Percentiles rank a stretch among this genome's conserved stretches.
Conservation (phyloP, 1,140 invertebrate genomes). For the Drosophila aff. region DNA sequence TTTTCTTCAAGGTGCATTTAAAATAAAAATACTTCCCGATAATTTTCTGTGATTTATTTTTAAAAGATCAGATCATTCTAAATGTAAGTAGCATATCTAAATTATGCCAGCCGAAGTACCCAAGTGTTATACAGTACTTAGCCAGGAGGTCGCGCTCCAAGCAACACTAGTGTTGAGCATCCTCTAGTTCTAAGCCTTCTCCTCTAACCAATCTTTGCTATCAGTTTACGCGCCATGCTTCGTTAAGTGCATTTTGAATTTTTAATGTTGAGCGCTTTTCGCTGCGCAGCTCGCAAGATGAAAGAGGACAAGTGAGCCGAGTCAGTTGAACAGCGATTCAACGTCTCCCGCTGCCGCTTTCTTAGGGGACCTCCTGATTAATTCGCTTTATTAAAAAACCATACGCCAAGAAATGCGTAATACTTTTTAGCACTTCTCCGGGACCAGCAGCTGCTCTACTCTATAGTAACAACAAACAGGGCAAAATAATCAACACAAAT, state of each 20-base stretch:
- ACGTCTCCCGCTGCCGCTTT: conserved; percentile 6
- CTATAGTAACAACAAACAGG: conserved; percentile 51
- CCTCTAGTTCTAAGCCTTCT: conserved; percentile 7
- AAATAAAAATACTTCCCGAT: no score
- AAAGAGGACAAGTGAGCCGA: conserved; percentile 14
- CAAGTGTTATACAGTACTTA: conserved; percentile 15
- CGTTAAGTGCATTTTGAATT: conserved; percentile 83
- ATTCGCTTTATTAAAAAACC: conserved; percentile 82
- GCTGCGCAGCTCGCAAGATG: conserved; percentile 25
- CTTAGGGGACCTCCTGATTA: conserved; percentile 58
- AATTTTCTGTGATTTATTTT: no score
- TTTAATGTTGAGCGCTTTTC: conserved; percentile 69
- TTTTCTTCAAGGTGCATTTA: no score
- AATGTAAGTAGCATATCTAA: not conserved
- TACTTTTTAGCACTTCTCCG: conserved; percentile 62
- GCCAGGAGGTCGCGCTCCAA: conserved; percentile 11
- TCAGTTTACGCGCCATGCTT: conserved; percentile 82
- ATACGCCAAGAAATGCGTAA: conserved; percentile 66
- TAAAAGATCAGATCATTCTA: no score
- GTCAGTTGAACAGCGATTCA: conserved; percentile 21
- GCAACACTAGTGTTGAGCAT: conserved; percentile 35
- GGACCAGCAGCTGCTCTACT: conserved; percentile 37
- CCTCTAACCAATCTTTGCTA: conserved; percentile 53
- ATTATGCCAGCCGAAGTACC: conserved; percentile 4
- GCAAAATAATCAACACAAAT: conserved; percentile 79